A percentile compares a stretch with the other conserved stretches of the same genome.
These are phyloP conservation scores for Choloepus didactylus DNA, from an alignment of 2,797 vertebrate genomes.

Conservation along the genomic window DNA sequence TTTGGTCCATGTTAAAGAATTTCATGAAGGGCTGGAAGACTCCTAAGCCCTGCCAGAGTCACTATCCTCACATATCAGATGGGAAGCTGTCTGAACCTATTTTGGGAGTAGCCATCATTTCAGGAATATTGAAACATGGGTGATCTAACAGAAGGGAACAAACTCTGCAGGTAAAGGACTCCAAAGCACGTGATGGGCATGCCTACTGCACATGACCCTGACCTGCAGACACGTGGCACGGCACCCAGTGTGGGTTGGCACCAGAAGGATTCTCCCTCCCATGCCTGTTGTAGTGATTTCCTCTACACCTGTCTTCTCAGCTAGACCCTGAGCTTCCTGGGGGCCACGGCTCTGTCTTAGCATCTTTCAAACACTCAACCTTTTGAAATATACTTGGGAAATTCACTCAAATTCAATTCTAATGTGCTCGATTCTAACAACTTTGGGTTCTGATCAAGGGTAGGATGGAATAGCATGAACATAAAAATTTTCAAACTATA, in stretches of 20 bases:
- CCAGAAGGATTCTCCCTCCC: not conserved
- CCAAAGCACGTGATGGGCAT: not conserved
- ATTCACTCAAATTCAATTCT: not conserved
- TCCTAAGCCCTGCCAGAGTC: not conserved
- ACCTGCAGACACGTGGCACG: too few species aligned
- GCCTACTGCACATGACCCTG: not conserved
- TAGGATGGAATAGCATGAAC: not conserved
- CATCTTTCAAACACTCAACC: not conserved
- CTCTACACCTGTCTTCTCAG: not conserved
- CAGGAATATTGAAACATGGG: not conserved
- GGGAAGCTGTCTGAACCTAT: not conserved
- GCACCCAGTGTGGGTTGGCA: not conserved
- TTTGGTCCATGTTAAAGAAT: not conserved
- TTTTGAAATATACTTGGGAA: not conserved
- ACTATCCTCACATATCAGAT: not conserved
- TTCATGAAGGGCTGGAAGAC: not conserved
- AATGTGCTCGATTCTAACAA: slow-evolving; percentile 8
- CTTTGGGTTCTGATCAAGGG: not conserved
- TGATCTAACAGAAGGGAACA: not conserved
- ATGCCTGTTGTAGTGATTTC: not conserved
- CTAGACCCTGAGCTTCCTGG: not conserved
- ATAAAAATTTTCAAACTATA: not conserved
- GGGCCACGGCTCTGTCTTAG: not conserved
- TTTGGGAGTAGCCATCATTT: not conserved
- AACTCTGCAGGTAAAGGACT: not conserved